Base-by-base conservation (phyloP, 1,140 invertebrate genomes). In the Drosophila murphyi region DNA sequence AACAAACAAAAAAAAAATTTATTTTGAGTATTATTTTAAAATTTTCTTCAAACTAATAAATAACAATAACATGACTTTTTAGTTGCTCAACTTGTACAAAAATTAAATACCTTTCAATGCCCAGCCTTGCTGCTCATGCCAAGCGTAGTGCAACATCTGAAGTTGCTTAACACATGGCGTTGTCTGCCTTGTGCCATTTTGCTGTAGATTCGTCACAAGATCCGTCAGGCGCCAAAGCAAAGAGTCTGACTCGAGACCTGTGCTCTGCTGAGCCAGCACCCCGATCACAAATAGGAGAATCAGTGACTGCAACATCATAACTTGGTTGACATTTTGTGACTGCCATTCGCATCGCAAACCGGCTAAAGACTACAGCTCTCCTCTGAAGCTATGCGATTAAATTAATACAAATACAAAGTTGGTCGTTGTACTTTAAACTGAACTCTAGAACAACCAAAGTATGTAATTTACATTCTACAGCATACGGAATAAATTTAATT, bases 91-190 rank as follows among this genome's bases (percentile, higher is more conserved):
- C 20, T 20, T 20, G 20, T 20, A 20, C 0, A 20, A 20, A 20
- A 20, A 20, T 20, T 20, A 20, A 20, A 60, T 39, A 83, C 80
- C 80, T 48, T 79, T 83, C 1, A 83, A 7, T 0, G 76, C 80
- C 80, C 80, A 83, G n/a, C 51, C 12, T 0, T 57, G 32, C 4
- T 39, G 35, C 2, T 63, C 5, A 8, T 69, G 41, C 51, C 60
- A 63, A 12, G 50, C 76, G 5, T 28, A 3, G 1, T 45, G 35
- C 10, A 83, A 32, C n/a, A 29, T 7, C 5, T 37, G 8, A 3
- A 83, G 55, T 43, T 83, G 50, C 10, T 65, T 31, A 20, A 52
- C 60, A 28, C 80, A 83, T 2, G 12, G 8, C 29, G 69, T 57
- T 6, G 20, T 5, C n/a, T n/a, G 3, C 5, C 3, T 7, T 0